These are phyloP conservation scores for Mechanitis mazaeus DNA, from an alignment of 2,888 invertebrate genomes.

Conservation along the genomic window DNA sequence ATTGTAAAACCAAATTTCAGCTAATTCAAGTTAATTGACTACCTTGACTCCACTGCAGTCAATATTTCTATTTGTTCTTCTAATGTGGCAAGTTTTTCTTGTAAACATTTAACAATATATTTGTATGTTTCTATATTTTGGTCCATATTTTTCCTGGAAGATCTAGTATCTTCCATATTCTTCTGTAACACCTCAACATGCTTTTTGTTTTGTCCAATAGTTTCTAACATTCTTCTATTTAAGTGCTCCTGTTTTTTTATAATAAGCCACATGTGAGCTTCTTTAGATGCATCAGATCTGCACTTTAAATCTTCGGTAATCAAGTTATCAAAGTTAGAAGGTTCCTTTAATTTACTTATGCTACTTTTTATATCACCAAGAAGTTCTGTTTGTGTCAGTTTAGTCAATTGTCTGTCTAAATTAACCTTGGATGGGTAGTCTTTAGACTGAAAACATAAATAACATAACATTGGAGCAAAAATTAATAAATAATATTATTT, in stretches of 20 bases:
- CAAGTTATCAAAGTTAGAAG: constrained; percentile 48
- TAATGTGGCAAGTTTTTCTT: constrained; percentile 65
- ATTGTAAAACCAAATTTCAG: constrained; percentile 4
- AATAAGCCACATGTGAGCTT: constrained; percentile 58
- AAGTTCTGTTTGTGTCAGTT: constrained; percentile 52
- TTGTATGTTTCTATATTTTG: constrained; percentile 55
- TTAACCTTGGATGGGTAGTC: constrained; percentile 31
- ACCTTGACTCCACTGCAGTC: constrained; percentile 62
- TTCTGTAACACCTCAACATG: constrained; percentile 54
- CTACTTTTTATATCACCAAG: constrained; percentile 50
- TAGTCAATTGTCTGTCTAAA: constrained; percentile 49
- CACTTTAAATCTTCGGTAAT: constrained; percentile 53
- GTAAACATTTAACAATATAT: constrained; percentile 63
- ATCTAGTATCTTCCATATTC: constrained; percentile 44
- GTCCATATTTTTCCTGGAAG: constrained; percentile 49
- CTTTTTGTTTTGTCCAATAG: constrained; percentile 52
- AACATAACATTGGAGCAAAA: background rate
- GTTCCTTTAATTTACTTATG: constrained; percentile 48
- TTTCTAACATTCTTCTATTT: constrained; percentile 51
- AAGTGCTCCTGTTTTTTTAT: constrained; percentile 64
- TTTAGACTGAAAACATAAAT: constrained; percentile 25
- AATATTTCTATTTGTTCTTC: constrained; percentile 70
- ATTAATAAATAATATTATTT: no score
- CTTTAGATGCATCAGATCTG: constrained; percentile 48
- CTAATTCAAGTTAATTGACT: constrained; percentile 14